phyloP scores from a whole-genome alignment of 2,113 vertebrate species.

The Perognathus longimembris region DNA sequence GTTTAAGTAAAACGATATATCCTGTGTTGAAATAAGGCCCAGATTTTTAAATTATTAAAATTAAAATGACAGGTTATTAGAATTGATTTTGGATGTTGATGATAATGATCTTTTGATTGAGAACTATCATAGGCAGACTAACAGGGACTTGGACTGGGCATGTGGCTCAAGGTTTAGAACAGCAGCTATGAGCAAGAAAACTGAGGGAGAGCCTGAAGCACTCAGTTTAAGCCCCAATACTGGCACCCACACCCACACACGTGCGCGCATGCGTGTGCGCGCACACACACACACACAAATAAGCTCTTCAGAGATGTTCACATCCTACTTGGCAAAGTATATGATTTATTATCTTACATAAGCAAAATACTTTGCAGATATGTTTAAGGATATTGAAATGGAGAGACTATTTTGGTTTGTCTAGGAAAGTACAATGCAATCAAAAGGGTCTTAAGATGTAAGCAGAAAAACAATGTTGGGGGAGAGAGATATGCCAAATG shows the following conservation, averaged over 20 bases:
- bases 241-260: too few relatives aligned
- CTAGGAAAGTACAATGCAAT: not conserved
- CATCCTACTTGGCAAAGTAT: not conserved
- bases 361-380: not conserved
- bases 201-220: too few relatives aligned
- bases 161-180: too few relatives aligned
- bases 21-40: not conserved
- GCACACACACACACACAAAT: too few relatives aligned
- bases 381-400: not conserved
- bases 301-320: not conserved
- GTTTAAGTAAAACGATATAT: not conserved
- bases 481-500: too few relatives aligned
- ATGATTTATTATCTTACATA: not conserved
- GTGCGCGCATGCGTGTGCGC: too few relatives aligned
- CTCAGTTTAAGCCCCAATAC: too few relatives aligned
- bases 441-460: not conserved
- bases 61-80: not conserved
- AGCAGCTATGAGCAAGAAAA: too few relatives aligned
- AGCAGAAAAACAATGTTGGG: not conserved
- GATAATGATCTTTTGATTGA: not conserved
- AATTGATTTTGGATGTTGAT: not conserved
- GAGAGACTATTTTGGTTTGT: not conserved
- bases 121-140: not conserved
- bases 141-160: not conserved
- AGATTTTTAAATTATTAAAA: slow-evolving; percentile 11